A percentile compares a stretch with the other conserved stretches of the same genome.
These are phyloP conservation scores for Phalanger gymnotis DNA, from an alignment of 2,797 vertebrate species.

Conservation along the genomic window DNA sequence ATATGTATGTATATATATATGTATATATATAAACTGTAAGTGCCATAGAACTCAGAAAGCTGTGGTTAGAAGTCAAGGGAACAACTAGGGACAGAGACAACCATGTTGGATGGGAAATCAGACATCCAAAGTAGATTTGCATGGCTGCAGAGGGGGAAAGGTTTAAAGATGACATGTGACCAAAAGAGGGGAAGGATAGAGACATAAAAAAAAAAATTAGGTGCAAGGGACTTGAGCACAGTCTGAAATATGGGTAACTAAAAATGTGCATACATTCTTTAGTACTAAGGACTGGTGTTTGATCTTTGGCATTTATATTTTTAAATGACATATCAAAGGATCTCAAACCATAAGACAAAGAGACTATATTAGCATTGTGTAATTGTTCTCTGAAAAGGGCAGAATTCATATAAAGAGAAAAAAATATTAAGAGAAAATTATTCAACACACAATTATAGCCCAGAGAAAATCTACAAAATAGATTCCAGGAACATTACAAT, in stretches of 20 bases:
- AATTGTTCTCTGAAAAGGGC: constrained; percentile 47
- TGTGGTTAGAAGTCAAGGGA: background rate
- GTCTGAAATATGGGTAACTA: background rate
- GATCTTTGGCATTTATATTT: constrained; percentile 35
- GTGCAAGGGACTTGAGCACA: background rate
- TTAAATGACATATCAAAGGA: constrained; percentile 18
- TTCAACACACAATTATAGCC: constrained; percentile 42
- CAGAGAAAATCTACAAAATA: constrained; percentile 68
- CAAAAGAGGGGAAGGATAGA: background rate
- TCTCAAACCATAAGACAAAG: constrained; percentile 22
- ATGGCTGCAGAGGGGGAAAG: background rate
- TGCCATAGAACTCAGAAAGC: background rate
- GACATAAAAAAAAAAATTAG: background rate
- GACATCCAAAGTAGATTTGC: background rate
- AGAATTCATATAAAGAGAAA: constrained; percentile 49
- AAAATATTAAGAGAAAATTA: constrained; percentile 68
- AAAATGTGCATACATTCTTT: constrained; percentile 42
- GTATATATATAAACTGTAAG: background rate
- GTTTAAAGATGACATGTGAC: background rate
- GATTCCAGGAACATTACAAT: constrained; percentile 72
- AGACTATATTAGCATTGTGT: background rate
- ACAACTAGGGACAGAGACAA: background rate
- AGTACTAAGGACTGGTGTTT: background rate
- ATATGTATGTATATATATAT: no score
- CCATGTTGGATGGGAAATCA: background rate